A percentile compares a stretch with the other conserved stretches of the same genome.
Evolutionary conservation across 1,140 invertebrate species (phyloP).

Genomic region (Uloborus diversus): DNA sequence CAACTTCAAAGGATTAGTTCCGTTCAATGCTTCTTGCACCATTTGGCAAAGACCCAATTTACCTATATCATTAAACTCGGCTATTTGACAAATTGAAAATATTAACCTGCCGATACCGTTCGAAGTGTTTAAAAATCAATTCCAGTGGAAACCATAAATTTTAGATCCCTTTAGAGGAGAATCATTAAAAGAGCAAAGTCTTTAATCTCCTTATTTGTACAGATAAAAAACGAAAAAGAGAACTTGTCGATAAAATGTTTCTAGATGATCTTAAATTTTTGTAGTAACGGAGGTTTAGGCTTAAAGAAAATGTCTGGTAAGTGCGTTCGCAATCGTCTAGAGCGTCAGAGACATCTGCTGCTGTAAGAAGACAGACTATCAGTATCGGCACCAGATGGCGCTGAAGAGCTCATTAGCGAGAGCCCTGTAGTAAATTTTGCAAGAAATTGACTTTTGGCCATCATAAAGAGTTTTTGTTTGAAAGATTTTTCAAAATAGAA

Average conservation of each 20-base stretch:
- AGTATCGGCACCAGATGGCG: constrained; percentile 52
- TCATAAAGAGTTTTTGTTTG: no score
- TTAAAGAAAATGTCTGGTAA: neutral
- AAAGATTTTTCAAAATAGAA: neutral
- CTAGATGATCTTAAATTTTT: constrained; percentile 47
- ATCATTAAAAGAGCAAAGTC: constrained; percentile 33
- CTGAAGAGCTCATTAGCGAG: constrained; percentile 46
- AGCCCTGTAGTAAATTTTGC: constrained; percentile 29
- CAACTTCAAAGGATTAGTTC: no score
- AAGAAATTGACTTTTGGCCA: neutral
- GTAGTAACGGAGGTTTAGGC: neutral
- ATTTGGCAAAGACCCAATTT: constrained; percentile 22
- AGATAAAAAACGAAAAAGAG: no score
- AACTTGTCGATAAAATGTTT: constrained; percentile 53
- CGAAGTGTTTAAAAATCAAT: constrained; percentile 55
- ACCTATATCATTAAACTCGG: neutral
- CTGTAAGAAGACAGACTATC: constrained; percentile 40
- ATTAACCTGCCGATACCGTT: constrained; percentile 43
- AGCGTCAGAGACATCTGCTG: constrained; percentile 46
- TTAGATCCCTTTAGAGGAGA: constrained; percentile 19
- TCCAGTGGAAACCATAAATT: constrained; percentile 36
- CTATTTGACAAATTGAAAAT: constrained; percentile 44
- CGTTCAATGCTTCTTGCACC: no score
- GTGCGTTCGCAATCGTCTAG: constrained; percentile 14
- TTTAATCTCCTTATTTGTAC: constrained; percentile 39